Base-by-base conservation (phyloP, 23 tunicate species). In the Corella eumyota region DNA sequence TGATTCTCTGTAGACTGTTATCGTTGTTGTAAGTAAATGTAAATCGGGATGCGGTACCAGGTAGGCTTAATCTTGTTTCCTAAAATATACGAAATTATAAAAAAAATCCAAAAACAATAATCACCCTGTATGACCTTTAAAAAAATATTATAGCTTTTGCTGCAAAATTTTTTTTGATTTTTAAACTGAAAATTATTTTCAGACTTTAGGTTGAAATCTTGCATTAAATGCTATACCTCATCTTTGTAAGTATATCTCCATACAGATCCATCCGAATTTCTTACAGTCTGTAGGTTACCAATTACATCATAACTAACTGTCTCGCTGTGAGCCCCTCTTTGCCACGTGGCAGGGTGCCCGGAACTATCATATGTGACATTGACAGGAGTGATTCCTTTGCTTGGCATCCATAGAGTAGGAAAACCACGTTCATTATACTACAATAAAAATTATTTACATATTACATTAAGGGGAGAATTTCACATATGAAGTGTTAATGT, bases 381-480 rank as follows among this genome's bases (percentile, higher is more conserved):
- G 0, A 85, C 95, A 33, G 95, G 85, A 30, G 79, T 66, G 4
- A 71, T 66, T 1, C 79, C 85, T 15, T 67, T 63, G 65, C 45
- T 70, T 6, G 95, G 95, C 85, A 85, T 77, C 96, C 96, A 88
- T 17, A 68, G 30, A 4, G 81, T 70, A 6, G 96, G 96, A 56
- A 74, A 28, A 56, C 96, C 96, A 15, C 62, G 78, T 15, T 57
- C 58, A 58, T 88, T 72, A 57, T 88, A 79, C 88, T 88, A 54
- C 5, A 1, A 15, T 36, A 9, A 25, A 34, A 35, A 22, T 0
- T 5, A 36, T 11, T 11, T 53, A 24, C 4, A 6, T 36, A 62
- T n/a, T 36, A 9, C 5, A 22, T 4, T 13, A 35, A n/a, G 13
- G 22, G 15, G n/a, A n/a, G n/a, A n/a, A n/a, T n/a, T n/a, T n/a